Evolutionary conservation across 1,140 invertebrate genomes (phyloP), one percentile per base, ranked within the genome.

Genomic region (Cotesia vestalis): DNA sequence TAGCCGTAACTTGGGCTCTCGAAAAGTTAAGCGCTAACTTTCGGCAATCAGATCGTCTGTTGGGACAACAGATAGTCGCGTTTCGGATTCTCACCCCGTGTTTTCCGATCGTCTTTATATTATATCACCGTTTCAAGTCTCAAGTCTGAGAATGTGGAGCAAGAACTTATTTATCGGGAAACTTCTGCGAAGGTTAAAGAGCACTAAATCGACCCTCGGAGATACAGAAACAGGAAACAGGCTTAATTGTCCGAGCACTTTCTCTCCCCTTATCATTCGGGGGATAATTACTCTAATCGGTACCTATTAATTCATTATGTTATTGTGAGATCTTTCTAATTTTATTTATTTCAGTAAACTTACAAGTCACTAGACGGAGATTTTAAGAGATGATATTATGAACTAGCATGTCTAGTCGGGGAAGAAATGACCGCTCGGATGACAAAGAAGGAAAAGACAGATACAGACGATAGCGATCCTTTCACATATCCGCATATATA

Each of bases 11-110:
- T n/a, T 14, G 53, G 17, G 53, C 17, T 12, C 17, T n/a, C 14
- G 53, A 55, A 55, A 17, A 55, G 12, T 55, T 17, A 5, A 14
- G 34, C 63, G 63, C 63, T 53, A 66, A 66, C 40, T 73, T 68
- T 83, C 76, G 79, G 68, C 81, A 85, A 85, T 84, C 84, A 84
- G 83, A 85, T 85, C 80, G 79, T 78, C 79, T 84, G 83, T 84
- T 84, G 78, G 83, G 79, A 83, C 82, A 84, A 83, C 83, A 73
- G 55, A 64, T 38, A 35, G 53, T 74, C 59, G 64, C 51, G 55
- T 66, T 59, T 55, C 59, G 27, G 27, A 27, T 27, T 66, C 72
- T 66, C 60, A 46, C 35, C 72, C 74, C 75, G 4, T 46, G 40
- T 46, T 46, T 69, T 46, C 62, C 62, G 34, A 27, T 35, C 61